Base-by-base conservation (phyloP, 2,888 invertebrate species). In the Maniola hyperantus region DNA sequence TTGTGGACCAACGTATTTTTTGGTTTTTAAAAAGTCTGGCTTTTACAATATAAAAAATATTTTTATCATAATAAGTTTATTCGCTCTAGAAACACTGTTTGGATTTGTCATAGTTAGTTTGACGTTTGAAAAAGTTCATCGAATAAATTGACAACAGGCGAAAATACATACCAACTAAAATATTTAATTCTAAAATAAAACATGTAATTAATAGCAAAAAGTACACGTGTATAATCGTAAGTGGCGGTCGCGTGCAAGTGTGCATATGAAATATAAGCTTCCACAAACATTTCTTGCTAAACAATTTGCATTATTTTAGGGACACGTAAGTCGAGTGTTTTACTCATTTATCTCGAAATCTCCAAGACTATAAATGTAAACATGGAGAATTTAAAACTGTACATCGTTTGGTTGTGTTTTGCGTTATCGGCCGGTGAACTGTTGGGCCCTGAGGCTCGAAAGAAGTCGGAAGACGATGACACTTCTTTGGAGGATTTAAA, bases 251-350 rank as follows among this genome's bases (percentile, higher is more conserved):
- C 55, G 48, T 58, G 15, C 15, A 61, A 34, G 36, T 55, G 48
- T 54, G 33, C 6, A 65, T 61, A 65, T 44, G 33, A 26, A 58
- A 39, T 60, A 60, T 20, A 60, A 67, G 42, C 67, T 48, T 65
- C 53, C 42, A 61, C 51, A 62, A 51, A 57, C 44, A 44, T 51
- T 66, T 51, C 60, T 50, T 57, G 57, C 42, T 26, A 57, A 20
- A 57, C 42, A 26, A 57, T 60, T 73, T 67, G 57, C 62, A 57
- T 65, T 68, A 62, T 67, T 59, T 69, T 78, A 79, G 71, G 85
- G 86, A 89, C 89, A 89, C 90, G 88, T 90, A 89, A 88, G 82
- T 87, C 76, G 72, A 87, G 81, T 86, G 74, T 73, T 80, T 72
- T 48, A 44, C 26, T 6, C 1, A 18, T 8, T 55, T 75, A 73